phyloP scores from a whole-genome alignment of 2,797 vertebrate genomes.

The Iguana delicatissima region DNA sequence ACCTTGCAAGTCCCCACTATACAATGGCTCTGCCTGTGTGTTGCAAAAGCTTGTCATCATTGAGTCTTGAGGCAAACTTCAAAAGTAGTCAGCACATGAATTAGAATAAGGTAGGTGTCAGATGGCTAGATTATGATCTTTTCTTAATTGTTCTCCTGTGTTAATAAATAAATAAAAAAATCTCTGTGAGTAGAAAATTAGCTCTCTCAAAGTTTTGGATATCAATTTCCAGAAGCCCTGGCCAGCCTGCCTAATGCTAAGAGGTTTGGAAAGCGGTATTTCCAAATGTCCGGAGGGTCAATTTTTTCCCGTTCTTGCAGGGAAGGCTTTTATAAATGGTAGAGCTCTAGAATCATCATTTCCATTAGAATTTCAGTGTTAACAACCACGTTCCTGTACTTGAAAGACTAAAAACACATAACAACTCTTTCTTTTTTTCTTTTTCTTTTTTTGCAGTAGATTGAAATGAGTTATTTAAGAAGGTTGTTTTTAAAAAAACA shows the following conservation, averaged over 20 bases:
- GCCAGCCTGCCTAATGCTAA: not conserved
- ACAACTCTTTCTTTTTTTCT: not conserved
- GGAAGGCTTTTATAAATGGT: not conserved
- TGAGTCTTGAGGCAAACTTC: constrained; percentile 20
- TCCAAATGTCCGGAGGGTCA: not conserved
- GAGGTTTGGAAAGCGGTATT: not conserved
- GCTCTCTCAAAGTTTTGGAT: not conserved
- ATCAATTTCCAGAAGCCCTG: not conserved
- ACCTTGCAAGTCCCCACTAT: constrained; percentile 41
- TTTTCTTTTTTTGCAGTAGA: not conserved
- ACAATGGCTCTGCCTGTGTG: constrained; percentile 51
- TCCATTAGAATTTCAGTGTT: not conserved
- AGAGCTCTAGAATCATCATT: not conserved
- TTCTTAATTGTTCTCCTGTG: not conserved
- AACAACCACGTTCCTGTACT: not conserved
- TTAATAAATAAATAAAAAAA: not conserved
- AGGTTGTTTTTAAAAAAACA: not conserved
- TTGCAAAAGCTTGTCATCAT: constrained; percentile 44
- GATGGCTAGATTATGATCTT: not conserved
- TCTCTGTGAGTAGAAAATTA: not conserved
- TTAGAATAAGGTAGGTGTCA: not conserved
- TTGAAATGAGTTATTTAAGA: not conserved
- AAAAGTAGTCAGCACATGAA: not conserved
- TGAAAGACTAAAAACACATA: not conserved
- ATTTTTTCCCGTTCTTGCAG: not conserved